Percentiles rank a stretch among this genome's conserved stretches.
phyloP scores from a whole-genome alignment of 2,888 invertebrate species.

The Nyleta sp. region DNA sequence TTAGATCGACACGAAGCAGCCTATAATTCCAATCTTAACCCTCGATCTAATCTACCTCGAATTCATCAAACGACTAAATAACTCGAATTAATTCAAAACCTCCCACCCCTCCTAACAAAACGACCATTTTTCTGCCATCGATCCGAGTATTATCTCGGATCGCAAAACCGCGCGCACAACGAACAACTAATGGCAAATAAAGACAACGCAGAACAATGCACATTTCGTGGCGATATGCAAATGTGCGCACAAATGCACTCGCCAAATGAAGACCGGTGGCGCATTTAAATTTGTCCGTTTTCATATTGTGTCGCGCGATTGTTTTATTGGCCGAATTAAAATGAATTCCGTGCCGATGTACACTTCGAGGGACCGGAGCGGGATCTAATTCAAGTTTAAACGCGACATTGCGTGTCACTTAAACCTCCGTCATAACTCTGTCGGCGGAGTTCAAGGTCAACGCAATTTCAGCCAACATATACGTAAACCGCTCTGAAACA shows the following conservation, averaged over 20 bases:
- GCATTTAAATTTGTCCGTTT: too few relatives aligned
- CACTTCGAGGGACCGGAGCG: slow-evolving; percentile 40
- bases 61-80: slow-evolving; percentile 12
- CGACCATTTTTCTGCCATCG: too few relatives aligned
- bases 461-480: slow-evolving; percentile 32
- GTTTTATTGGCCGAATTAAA: slow-evolving; percentile 37
- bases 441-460: slow-evolving; percentile 47
- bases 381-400: slow-evolving; percentile 35
- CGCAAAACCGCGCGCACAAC: slow-evolving; percentile 8
- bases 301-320: slow-evolving; percentile 16
- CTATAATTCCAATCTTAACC: too few relatives aligned
- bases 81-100: slow-evolving; percentile 20
- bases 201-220: too few relatives aligned
- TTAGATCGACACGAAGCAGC: too few relatives aligned
- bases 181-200: too few relatives aligned
- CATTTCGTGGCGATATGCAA: too few relatives aligned
- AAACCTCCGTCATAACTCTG: slow-evolving; percentile 40
- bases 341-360: slow-evolving; percentile 37
- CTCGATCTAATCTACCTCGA: slow-evolving; percentile 20
- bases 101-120: too few relatives aligned
- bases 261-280: too few relatives aligned
- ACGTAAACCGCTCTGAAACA: slow-evolving; percentile 26
- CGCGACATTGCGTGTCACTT: slow-evolving; percentile 53
- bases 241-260: too few relatives aligned
- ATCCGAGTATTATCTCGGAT: slow-evolving; percentile 6